These are phyloP conservation scores for Bettongia penicillata DNA, from an alignment of 2,113 vertebrate species.

Conservation along the genomic window DNA sequence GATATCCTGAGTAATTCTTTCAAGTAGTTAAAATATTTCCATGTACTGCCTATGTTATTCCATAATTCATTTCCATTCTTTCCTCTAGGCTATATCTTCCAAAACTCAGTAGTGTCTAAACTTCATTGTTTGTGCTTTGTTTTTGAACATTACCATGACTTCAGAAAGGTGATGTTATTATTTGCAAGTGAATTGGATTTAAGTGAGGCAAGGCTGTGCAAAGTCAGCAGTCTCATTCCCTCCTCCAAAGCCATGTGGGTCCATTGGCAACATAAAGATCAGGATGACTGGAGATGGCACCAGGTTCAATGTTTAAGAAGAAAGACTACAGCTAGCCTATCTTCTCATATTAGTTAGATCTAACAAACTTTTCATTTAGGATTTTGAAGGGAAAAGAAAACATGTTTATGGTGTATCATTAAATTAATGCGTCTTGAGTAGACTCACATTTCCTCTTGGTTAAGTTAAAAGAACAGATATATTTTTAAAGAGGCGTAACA, in stretches of 20 bases:
- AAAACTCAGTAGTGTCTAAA: conserved; percentile 18
- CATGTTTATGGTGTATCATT: neutral
- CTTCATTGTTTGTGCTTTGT: too few relatives aligned
- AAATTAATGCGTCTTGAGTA: neutral
- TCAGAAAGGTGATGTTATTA: too few relatives aligned
- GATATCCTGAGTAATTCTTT: conserved; percentile 49
- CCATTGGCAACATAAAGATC: too few relatives aligned
- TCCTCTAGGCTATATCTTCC: conserved; percentile 20
- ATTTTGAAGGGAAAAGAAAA: neutral
- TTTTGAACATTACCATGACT: too few relatives aligned
- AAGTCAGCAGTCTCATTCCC: too few relatives aligned
- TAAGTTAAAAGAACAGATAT: neutral
- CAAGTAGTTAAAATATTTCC: conserved; percentile 27
- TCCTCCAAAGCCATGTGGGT: too few relatives aligned
- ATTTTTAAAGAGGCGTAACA: neutral
- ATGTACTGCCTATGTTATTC: conserved; percentile 13
- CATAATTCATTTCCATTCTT: conserved; percentile 34
- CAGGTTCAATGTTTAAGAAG: neutral
- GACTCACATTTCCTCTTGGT: neutral
- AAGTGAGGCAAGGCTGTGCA: too few relatives aligned
- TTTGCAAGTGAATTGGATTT: too few relatives aligned
- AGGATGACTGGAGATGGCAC: too few relatives aligned
- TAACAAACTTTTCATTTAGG: conserved; percentile 47
- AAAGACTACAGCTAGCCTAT: neutral
- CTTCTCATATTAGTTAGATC: conserved; percentile 18